Evolutionary conservation across 35 echinoderm and acorn worm species (phyloP).

Genomic region (Heliocidaris erythrogramma): DNA sequence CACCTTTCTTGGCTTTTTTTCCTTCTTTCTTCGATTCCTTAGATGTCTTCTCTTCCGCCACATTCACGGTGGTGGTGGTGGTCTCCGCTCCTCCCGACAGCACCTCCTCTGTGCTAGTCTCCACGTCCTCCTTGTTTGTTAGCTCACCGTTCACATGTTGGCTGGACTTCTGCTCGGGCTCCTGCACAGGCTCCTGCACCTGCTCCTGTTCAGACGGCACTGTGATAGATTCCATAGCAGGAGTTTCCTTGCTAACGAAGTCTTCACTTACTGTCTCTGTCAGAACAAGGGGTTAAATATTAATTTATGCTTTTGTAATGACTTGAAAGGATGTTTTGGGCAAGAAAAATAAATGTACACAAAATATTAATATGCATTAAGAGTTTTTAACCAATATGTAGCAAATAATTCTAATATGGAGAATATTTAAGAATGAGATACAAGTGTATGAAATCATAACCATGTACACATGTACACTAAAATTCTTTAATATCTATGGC

Average conservation of each 20-base stretch:
- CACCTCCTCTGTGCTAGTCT: background rate
- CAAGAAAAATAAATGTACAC: too few relatives aligned
- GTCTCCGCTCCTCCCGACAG: background rate
- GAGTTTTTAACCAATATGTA: too few relatives aligned
- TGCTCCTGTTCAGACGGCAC: background rate
- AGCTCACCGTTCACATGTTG: background rate
- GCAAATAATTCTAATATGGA: too few relatives aligned
- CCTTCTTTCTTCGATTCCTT: constrained; percentile 38
- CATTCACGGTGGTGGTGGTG: background rate
- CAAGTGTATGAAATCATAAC: too few relatives aligned
- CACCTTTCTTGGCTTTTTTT: constrained; percentile 31
- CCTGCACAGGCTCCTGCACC: background rate
- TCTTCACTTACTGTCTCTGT: background rate
- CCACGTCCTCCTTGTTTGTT: background rate
- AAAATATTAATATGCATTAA: too few relatives aligned
- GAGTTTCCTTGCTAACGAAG: background rate
- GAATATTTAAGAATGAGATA: too few relatives aligned
- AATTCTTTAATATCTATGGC: too few relatives aligned
- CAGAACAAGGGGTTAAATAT: background rate
- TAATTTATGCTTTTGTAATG: too few relatives aligned
- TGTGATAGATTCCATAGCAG: background rate
- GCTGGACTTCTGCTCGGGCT: background rate
- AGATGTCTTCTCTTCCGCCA: background rate
- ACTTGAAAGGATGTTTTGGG: too few relatives aligned
- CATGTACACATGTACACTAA: too few relatives aligned